phyloP scores from a whole-genome alignment of 2,113 vertebrate species.

The Protobothrops flavoviridis region DNA sequence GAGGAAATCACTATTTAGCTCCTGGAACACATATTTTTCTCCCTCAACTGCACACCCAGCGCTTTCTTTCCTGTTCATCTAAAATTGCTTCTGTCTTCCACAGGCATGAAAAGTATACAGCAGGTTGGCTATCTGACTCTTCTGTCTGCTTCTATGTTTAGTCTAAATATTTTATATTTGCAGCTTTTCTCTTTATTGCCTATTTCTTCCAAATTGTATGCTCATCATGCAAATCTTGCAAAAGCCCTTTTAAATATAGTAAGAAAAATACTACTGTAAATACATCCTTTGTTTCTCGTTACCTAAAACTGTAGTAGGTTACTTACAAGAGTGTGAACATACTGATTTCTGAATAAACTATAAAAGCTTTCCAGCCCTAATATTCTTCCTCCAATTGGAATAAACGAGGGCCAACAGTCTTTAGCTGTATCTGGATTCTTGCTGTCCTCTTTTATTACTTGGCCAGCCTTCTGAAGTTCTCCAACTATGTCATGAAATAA shows the following conservation, averaged over 20 bases:
- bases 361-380: not conserved
- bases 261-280: not conserved
- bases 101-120: not conserved
- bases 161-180: not conserved
- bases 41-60: not conserved
- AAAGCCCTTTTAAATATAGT: not conserved
- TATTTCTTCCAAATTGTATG: not conserved
- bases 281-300: not conserved
- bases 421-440: slow-evolving; percentile 1
- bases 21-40: not conserved
- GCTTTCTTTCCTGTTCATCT: not conserved
- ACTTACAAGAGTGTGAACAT: not conserved
- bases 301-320: not conserved
- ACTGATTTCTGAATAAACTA: not conserved
- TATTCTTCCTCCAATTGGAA: not conserved
- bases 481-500: not conserved
- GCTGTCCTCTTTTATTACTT: not conserved
- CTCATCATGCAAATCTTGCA: not conserved
- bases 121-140: not conserved
- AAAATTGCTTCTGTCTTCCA: not conserved
- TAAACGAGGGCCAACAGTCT: not conserved
- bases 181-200: not conserved
- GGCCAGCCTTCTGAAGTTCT: not conserved
- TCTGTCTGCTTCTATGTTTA: not conserved
- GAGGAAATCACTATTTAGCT: not conserved